phyloP scores from a whole-genome alignment of 1,140 invertebrate genomes.

The Lanistes nyassanus region DNA sequence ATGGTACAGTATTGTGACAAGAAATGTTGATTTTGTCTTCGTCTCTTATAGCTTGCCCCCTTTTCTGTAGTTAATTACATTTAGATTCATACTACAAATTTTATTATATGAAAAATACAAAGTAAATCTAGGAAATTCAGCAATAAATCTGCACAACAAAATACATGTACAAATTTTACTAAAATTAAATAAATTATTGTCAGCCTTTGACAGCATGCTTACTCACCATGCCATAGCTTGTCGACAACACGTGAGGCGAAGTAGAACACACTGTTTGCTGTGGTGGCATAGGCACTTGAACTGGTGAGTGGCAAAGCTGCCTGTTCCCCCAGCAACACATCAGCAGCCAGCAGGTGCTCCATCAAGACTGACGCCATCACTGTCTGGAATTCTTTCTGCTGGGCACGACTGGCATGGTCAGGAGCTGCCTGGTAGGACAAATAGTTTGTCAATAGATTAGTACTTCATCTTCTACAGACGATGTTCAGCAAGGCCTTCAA shows the following conservation, averaged over 20 bases:
- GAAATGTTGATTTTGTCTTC: too few relatives aligned
- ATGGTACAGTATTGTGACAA: too few relatives aligned
- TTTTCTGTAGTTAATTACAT: too few relatives aligned
- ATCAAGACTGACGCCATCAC: slow-evolving; percentile 91
- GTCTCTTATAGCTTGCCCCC: too few relatives aligned
- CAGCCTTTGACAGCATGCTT: too few relatives aligned
- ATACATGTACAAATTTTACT: neutral
- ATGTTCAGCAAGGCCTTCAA: too few relatives aligned
- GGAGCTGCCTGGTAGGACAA: slow-evolving; percentile 53
- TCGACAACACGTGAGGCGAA: slow-evolving; percentile 93
- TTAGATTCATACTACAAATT: neutral
- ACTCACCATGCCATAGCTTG: slow-evolving; percentile 92
- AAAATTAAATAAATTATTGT: neutral
- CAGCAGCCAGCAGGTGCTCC: slow-evolving; percentile 92
- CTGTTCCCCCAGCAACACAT: slow-evolving; percentile 86
- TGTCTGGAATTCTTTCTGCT: slow-evolving; percentile 91
- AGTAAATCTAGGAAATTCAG: neutral
- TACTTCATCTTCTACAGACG: too few relatives aligned
- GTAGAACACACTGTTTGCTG: slow-evolving; percentile 86
- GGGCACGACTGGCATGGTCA: slow-evolving; percentile 79
- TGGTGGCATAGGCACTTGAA: slow-evolving; percentile 58
- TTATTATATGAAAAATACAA: neutral
- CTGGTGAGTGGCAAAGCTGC: slow-evolving; percentile 74
- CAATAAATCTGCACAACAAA: neutral
- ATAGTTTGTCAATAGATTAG: too few relatives aligned